Evolutionary conservation across 2,888 invertebrate genomes (phyloP), one percentile per base, ranked within the genome.

Genomic region (Metellina segmentata): DNA sequence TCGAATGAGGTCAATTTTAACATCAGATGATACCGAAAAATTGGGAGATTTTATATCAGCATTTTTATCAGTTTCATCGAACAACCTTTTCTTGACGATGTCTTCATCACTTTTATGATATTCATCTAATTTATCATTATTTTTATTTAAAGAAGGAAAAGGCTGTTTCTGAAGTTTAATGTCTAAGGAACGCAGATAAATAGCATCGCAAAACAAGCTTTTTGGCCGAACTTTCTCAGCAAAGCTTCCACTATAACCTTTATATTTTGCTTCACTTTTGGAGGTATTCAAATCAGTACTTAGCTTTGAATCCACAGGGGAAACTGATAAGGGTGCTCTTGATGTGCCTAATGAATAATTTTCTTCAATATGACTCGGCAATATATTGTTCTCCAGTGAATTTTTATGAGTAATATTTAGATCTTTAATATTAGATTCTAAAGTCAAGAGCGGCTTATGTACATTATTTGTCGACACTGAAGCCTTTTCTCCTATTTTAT

Each of bases 181-280:
- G 71, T 93, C 92, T n/a, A 93, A 83, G 52, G 93, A 92, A 8
- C 93, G 92, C 6, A 93, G 74, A 85, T 93, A 93, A 74, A 93
- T 90, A 19, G 93, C 87, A 89, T 93, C 93, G 74, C 93, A 90
- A 85, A 91, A 90, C 20, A 92, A 82, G 74, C 93, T 93, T 71
- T 91, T 90, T 4, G 93, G 93, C 11, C 93, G 79, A 20, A 93
- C 74, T 83, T 93, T 93, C 51, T 93, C 93, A 4, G 93, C 93
- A 89, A 93, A 93, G 11, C 93, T 92, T n/a, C 93, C 93, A 86
- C 93, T 90, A 13, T 93, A 93, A n/a, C 93, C 93, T 86, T 82
- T 85, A 87, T 93, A 92, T 85, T 93, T 93, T 19, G 81, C 34
- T 20, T 90, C 89, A 20, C 71, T 81, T 70, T 81, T 83, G 13